These are phyloP conservation scores for Drosophila koepferae DNA, from an alignment of 2,888 invertebrate genomes.

Conservation along the genomic window DNA sequence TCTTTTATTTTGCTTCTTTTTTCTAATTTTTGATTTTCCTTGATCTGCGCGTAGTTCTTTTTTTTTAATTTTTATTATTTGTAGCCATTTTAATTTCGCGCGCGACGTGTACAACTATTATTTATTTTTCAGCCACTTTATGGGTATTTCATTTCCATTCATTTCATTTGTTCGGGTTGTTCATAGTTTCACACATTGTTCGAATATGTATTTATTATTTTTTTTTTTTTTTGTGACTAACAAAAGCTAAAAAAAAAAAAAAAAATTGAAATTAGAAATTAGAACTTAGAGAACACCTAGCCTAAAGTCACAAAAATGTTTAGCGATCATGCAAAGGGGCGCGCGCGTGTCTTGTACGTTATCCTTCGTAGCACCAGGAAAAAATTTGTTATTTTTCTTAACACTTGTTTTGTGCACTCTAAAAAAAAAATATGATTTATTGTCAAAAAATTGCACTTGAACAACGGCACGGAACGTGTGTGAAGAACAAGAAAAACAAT, in stretches of 20 bases:
- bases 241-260: not conserved
- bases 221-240: not conserved
- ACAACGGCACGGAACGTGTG: constrained; percentile 22
- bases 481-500: constrained; percentile 31
- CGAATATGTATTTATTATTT: not conserved
- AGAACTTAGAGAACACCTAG: not conserved
- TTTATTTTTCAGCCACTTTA: constrained; percentile 15
- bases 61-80: constrained; percentile 1
- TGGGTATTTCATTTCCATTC: not conserved
- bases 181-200: constrained; percentile 11
- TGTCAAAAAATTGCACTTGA: constrained; percentile 44
- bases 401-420: constrained; percentile 58
- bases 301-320: constrained; percentile 16
- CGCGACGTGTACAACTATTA: constrained; percentile 24
- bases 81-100: constrained; percentile 30
- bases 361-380: constrained; percentile 41
- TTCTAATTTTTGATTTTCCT: constrained; percentile 9
- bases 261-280: not conserved
- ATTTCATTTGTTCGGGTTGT: constrained; percentile 12
- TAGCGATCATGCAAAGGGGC: constrained; percentile 36
- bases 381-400: constrained; percentile 16
- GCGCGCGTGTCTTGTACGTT: constrained; percentile 21
- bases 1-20: constrained; percentile 3
- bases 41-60: constrained; percentile 7
- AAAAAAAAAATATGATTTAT: constrained; percentile 54